A percentile compares a stretch with the other conserved stretches of the same genome.
These are phyloP conservation scores for Syngnathus floridae DNA, from an alignment of 2,113 vertebrate genomes.

Conservation along the genomic window DNA sequence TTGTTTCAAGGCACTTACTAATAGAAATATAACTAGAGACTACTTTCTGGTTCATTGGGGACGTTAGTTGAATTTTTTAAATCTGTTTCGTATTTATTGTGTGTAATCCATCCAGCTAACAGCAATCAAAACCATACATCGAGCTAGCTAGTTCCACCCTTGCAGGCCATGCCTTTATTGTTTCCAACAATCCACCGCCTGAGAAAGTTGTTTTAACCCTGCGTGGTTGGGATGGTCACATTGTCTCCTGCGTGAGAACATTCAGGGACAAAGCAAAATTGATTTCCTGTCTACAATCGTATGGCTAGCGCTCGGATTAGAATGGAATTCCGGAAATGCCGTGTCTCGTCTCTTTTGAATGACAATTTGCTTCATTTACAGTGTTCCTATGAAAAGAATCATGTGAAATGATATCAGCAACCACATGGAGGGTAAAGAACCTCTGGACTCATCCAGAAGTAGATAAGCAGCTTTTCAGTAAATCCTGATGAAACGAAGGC, in stretches of 20 bases:
- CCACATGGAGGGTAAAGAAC: slow-evolving; percentile 6
- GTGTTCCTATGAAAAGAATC: not conserved
- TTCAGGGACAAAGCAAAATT: not conserved
- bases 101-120: not conserved
- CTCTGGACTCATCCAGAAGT: slow-evolving; percentile 19
- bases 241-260: not conserved
- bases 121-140: not conserved
- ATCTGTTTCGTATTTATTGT: not conserved
- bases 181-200: not conserved
- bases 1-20: no score
- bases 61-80: not conserved
- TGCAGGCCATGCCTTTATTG: not conserved
- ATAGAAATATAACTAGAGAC: no score
- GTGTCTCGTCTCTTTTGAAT: not conserved
- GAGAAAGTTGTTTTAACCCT: slow-evolving; percentile 5
- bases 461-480: slow-evolving; percentile 60
- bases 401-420: not conserved
- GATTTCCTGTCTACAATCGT: slow-evolving; percentile 4
- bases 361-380: not conserved
- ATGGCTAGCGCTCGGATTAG: not conserved
- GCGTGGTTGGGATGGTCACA: not conserved
- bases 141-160: not conserved
- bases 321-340: not conserved
- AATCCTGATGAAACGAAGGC: slow-evolving; percentile 47
- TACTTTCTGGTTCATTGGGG: not conserved